Conservation (phyloP, 2,113 vertebrate genomes). For the Clarias macrocephalus region DNA sequence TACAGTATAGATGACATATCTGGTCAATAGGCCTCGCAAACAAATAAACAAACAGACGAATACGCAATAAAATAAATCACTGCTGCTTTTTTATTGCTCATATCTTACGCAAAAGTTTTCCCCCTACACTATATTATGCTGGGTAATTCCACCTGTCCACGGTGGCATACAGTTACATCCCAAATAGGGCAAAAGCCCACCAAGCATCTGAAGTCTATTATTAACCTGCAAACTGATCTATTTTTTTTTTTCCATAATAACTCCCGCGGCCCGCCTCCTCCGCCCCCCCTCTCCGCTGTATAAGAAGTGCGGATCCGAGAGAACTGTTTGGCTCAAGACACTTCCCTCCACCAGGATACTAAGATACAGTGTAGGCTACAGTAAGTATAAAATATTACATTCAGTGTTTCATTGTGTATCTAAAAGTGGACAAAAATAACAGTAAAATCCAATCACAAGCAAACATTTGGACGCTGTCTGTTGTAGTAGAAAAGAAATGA, state of each 20-base stretch:
- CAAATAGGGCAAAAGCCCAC: constrained; percentile 63
- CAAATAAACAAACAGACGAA: neutral
- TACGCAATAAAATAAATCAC: neutral
- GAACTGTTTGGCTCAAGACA: constrained; percentile 74
- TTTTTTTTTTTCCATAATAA: constrained; percentile 35
- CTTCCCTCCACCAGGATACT: constrained; percentile 66
- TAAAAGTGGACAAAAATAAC: constrained; percentile 58
- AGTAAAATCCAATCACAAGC: constrained; percentile 75
- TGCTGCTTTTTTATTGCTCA: neutral
- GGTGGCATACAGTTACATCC: constrained; percentile 17
- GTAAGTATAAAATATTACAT: constrained; percentile 77
- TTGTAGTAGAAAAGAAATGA: constrained; percentile 42
- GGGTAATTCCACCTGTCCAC: constrained; percentile 13
- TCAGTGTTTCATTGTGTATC: constrained; percentile 73
- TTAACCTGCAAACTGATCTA: constrained; percentile 48
- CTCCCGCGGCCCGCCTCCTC: constrained; percentile 40
- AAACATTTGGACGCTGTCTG: constrained; percentile 57
- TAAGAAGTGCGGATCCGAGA: constrained; percentile 64
- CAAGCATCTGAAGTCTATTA: constrained; percentile 53
- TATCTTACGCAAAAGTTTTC: neutral
- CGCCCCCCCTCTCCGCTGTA: constrained; percentile 48
- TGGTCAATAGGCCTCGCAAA: neutral
- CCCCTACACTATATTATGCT: neutral
- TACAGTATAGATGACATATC: neutral
- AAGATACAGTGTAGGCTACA: constrained; percentile 72